Percentiles rank a stretch among this genome's conserved stretches.
These are phyloP conservation scores for Mus pahari DNA, from an alignment of 2,113 vertebrate genomes.

Conservation along the genomic window DNA sequence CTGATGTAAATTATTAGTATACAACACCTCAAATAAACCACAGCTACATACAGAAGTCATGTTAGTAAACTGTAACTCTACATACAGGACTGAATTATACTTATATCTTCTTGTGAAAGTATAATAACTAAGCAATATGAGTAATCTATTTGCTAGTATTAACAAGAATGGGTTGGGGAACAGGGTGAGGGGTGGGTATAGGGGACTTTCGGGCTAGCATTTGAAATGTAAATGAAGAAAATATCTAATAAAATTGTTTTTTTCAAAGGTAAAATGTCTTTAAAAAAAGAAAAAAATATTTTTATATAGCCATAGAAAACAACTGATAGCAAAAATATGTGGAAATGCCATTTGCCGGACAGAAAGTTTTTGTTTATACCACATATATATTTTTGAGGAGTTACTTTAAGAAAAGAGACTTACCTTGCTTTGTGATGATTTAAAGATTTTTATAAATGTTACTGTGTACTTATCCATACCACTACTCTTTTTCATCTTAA, in stretches of 20 bases:
- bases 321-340: constrained; percentile 36
- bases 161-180: background rate
- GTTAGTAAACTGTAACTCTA: constrained; percentile 20
- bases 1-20: constrained; percentile 43
- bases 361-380: constrained; percentile 18
- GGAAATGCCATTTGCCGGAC: background rate
- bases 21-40: constrained; percentile 1
- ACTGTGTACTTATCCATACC: background rate
- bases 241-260: too few relatives aligned
- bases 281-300: background rate
- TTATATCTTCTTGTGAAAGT: constrained; percentile 1
- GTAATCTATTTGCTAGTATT: constrained; percentile 5
- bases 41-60: background rate
- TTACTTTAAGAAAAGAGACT: constrained; percentile 4
- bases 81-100: constrained; percentile 4
- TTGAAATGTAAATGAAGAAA: too few relatives aligned
- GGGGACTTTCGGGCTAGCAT: too few relatives aligned
- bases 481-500: constrained; percentile 31
- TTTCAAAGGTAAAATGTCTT: too few relatives aligned
- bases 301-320: background rate
- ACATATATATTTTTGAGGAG: background rate
- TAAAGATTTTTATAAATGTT: background rate
- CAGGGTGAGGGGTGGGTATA: too few relatives aligned
- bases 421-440: background rate
- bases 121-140: background rate